A percentile compares a stretch with the other conserved stretches of the same genome.
Evolutionary conservation across 1,140 invertebrate genomes (phyloP).

Genomic region (Planococcus citri): DNA sequence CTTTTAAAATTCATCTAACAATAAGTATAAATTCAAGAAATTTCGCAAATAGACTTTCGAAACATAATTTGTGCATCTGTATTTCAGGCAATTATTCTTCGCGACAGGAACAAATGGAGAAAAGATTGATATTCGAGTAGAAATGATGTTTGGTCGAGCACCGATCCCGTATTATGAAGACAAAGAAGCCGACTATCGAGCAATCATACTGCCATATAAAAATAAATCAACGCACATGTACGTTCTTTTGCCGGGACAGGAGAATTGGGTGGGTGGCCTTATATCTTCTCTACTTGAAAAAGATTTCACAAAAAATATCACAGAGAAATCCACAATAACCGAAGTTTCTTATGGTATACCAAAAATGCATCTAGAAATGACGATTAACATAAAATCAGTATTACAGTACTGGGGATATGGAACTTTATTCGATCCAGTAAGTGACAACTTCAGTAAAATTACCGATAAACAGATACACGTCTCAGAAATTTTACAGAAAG

Average conservation of each 20-base stretch:
- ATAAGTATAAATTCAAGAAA: too few relatives aligned
- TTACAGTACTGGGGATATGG: too few relatives aligned
- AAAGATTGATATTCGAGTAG: constrained; percentile 37
- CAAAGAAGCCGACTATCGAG: constrained; percentile 40
- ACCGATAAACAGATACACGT: too few relatives aligned
- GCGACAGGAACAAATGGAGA: constrained; percentile 34
- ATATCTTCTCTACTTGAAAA: constrained; percentile 34
- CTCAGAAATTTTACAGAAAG: too few relatives aligned
- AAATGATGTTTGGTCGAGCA: constrained; percentile 51
- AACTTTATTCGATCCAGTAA: too few relatives aligned
- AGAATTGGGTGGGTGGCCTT: constrained; percentile 32
- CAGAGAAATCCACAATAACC: constrained; percentile 33
- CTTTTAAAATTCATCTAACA: too few relatives aligned
- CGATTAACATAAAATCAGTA: constrained; percentile 41
- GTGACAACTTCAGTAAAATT: too few relatives aligned
- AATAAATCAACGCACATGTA: constrained; percentile 57
- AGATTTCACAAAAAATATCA: constrained; percentile 40
- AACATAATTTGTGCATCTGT: too few relatives aligned
- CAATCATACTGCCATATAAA: constrained; percentile 49
- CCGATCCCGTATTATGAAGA: constrained; percentile 44
- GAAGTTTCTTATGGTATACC: constrained; percentile 45
- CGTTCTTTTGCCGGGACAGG: constrained; percentile 46
- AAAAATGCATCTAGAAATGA: constrained; percentile 49
- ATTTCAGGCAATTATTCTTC: constrained; percentile 41
- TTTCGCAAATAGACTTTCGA: too few relatives aligned